Evolutionary conservation across 2,888 invertebrate species (phyloP).

Genomic region (Lochmaea crataegi): DNA sequence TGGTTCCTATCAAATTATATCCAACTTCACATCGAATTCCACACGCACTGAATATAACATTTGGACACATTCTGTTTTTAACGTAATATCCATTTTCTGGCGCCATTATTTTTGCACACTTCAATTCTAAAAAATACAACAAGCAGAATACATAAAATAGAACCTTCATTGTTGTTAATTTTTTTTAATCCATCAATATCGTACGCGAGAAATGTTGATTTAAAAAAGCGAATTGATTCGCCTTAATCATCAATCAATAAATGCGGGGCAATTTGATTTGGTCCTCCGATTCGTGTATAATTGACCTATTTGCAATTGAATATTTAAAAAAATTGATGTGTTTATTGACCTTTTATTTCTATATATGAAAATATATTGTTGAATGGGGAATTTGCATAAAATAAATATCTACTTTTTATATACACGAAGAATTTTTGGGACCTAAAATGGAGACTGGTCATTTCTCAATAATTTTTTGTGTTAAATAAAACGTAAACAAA

Average conservation of each 20-base stretch:
- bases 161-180: background rate
- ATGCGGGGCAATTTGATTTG: background rate
- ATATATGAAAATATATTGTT: background rate
- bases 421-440: no score
- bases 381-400: slow-evolving; percentile 11
- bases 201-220: background rate
- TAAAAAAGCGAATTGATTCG: background rate
- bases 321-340: slow-evolving; percentile 1
- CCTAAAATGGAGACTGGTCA: no score
- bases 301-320: slow-evolving; percentile 6
- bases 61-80: slow-evolving; percentile 70
- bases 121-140: slow-evolving; percentile 64
- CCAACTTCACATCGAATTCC: slow-evolving; percentile 76
- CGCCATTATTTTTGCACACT: slow-evolving; percentile 70
- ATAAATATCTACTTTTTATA: slow-evolving; percentile 7
- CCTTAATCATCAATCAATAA: background rate
- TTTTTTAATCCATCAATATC: background rate
- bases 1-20: slow-evolving; percentile 66
- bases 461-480: no score
- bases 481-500: no score
- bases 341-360: slow-evolving; percentile 12
- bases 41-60: slow-evolving; percentile 77
- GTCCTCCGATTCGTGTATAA: background rate
- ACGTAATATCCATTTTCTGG: slow-evolving; percentile 77
- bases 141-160: background rate